Evolutionary conservation across 2,113 vertebrate genomes (phyloP).

Genomic region (Osmerus mordax): DNA sequence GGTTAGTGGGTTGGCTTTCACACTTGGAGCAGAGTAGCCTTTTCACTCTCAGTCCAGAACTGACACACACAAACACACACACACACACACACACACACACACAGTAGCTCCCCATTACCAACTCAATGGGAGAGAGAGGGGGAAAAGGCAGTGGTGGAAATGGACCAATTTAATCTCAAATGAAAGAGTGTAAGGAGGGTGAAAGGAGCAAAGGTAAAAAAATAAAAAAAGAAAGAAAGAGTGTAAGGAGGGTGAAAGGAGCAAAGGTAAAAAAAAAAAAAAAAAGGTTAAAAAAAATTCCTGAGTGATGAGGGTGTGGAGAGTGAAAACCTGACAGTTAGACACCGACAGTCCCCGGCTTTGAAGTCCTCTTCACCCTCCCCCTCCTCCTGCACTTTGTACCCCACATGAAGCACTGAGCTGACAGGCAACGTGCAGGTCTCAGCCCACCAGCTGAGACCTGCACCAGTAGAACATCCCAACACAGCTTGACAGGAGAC

Average conservation of each 20-base stretch:
- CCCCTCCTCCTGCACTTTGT: not conserved
- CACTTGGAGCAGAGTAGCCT: not conserved
- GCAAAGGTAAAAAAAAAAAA: not conserved
- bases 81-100: not conserved
- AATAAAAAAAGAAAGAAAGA: not conserved
- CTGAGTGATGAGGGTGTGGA: constrained; percentile 14
- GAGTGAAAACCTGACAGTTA: constrained; percentile 40
- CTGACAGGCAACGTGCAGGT: no score
- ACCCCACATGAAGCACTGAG: no score
- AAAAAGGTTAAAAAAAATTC: not conserved
- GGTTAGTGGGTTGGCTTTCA: not conserved
- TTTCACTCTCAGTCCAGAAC: not conserved
- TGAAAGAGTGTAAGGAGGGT: not conserved
- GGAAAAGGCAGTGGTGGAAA: constrained; percentile 10
- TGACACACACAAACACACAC: constrained; percentile 3
- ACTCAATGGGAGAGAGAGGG: constrained; percentile 2
- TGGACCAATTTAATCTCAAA: constrained; percentile 27
- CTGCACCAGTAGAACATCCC: no score
- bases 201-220: not conserved
- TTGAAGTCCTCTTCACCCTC: constrained; percentile 49
- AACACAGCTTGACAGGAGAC: no score
- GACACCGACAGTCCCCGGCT: constrained; percentile 42
- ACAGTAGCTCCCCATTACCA: constrained; percentile 3
- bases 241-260: constrained; percentile 9
- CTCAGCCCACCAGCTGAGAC: no score